Conservation (phyloP, 1,140 invertebrate species). For the Piezodorus guildinii region DNA sequence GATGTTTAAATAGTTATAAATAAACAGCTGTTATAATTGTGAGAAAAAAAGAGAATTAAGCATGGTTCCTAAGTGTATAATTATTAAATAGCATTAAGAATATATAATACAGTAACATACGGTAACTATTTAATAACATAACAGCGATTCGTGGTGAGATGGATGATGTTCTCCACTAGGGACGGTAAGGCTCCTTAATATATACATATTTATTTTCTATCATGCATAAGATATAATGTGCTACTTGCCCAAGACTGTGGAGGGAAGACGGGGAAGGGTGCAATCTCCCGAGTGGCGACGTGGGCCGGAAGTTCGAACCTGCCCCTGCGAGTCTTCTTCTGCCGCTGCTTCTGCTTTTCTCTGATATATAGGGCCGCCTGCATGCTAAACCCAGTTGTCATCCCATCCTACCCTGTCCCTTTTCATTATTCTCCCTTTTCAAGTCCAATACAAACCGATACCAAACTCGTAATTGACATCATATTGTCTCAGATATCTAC, state of each 20-base stretch:
- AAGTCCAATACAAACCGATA: neutral
- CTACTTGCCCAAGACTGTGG: slow-evolving; percentile 59
- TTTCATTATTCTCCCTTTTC: neutral
- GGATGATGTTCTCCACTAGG: too few species aligned
- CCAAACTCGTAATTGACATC: neutral
- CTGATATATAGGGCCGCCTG: slow-evolving; percentile 80
- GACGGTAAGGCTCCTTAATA: too few species aligned
- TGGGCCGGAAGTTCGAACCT: slow-evolving; percentile 69
- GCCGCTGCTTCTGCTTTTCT: slow-evolving; percentile 68
- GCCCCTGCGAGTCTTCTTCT: slow-evolving; percentile 56
- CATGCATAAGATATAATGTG: neutral
- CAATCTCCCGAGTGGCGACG: slow-evolving; percentile 70
- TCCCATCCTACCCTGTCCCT: slow-evolving; percentile 3
- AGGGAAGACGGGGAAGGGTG: slow-evolving; percentile 71
- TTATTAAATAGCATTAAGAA: too few species aligned
- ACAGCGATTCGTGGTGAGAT: too few species aligned
- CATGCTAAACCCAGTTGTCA: slow-evolving; percentile 38
- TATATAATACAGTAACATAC: too few species aligned
- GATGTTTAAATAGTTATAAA: too few species aligned
- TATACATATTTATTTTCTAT: too few species aligned
- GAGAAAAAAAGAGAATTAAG: too few species aligned
- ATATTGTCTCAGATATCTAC: slow-evolving; percentile 7
- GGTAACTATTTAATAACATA: too few species aligned
- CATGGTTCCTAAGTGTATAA: too few species aligned
- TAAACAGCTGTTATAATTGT: too few species aligned